Base-by-base conservation (phyloP, 2,113 vertebrate species). In the Carollia perspicillata region DNA sequence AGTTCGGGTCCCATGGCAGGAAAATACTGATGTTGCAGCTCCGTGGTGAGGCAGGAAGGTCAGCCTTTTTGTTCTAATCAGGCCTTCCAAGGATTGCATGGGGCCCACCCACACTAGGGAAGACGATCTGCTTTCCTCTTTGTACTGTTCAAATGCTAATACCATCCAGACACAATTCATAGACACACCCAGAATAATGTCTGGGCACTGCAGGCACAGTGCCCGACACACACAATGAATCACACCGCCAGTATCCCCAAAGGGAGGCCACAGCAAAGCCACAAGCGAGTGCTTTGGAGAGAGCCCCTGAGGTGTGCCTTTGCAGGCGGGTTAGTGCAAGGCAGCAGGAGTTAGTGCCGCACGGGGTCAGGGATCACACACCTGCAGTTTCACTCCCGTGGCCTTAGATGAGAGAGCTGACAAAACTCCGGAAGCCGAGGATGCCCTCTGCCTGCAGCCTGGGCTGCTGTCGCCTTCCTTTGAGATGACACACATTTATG, bases 291-390 rank as follows among this genome's bases (percentile, higher is more conserved):
- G 85, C 20, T 55, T 84, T 14, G 18, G 68, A 6, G 2, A 23
- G 26, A 18, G 4, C 58, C 28, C 87, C 13, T 23, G 12, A 72
- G 55, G 17, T 13, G 3, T 6, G 18, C 37, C 5, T 77, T 55
- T 60, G 16, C 30, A 2, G 14, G 1, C n/a, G 28, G 30, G 6
- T 6, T 6, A n/a, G 30, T 8, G 11, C 28, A 35, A 84, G 10
- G 6, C 47, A 63, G 26, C 3, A 68, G 4, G 78, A 16, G 26
- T 37, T 22, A 17, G 26, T 7, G 3, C 30, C 26, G 10, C 5
- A 2, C n/a, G 30, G 3, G n/a, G 13, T 47, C 35, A 28, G 28
- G 65, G 65, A 9, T 33, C 12, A 1, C 2, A 6, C 1, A 0
- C 33, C 18, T 75, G 11, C 89, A 2, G 1, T 37, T 28, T 44